phyloP scores from a whole-genome alignment of 1,140 invertebrate genomes.

The Diuraphis noxia region DNA sequence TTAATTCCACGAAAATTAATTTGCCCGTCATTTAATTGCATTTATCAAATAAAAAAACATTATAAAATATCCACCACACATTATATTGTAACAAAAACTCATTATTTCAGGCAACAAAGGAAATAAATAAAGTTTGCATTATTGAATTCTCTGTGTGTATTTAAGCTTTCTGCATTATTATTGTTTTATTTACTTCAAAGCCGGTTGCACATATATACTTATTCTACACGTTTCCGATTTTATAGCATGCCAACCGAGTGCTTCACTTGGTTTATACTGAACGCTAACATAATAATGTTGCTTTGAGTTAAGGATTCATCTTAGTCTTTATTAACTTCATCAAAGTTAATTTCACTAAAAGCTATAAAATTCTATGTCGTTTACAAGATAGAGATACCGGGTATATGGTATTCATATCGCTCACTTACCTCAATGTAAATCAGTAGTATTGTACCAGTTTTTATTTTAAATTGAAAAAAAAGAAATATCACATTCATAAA shows the following conservation, averaged over 20 bases:
- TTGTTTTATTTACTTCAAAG: constrained; percentile 5
- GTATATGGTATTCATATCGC: not conserved
- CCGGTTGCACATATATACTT: not conserved
- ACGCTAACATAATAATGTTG: not conserved
- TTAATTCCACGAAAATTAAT: not conserved
- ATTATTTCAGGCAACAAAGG: not conserved
- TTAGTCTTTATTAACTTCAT: no score
- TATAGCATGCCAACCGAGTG: not conserved
- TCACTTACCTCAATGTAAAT: not conserved
- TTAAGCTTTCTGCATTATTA: constrained; percentile 4
- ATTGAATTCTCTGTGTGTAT: not conserved
- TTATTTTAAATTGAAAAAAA: not conserved
- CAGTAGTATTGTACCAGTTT: not conserved
- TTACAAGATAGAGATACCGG: not conserved
- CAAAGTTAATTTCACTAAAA: constrained; percentile 1
- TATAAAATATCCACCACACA: not conserved
- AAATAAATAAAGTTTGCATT: not conserved
- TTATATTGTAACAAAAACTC: not conserved
- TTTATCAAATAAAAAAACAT: not conserved
- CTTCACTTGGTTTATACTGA: not conserved
- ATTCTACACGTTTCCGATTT: not conserved
- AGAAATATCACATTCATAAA: not conserved
- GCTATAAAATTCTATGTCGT: not conserved
- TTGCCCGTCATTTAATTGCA: not conserved
- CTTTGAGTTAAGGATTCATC: not conserved